Base-by-base conservation (phyloP, 2,113 vertebrate genomes). In the Microtus pennsylvanicus region DNA sequence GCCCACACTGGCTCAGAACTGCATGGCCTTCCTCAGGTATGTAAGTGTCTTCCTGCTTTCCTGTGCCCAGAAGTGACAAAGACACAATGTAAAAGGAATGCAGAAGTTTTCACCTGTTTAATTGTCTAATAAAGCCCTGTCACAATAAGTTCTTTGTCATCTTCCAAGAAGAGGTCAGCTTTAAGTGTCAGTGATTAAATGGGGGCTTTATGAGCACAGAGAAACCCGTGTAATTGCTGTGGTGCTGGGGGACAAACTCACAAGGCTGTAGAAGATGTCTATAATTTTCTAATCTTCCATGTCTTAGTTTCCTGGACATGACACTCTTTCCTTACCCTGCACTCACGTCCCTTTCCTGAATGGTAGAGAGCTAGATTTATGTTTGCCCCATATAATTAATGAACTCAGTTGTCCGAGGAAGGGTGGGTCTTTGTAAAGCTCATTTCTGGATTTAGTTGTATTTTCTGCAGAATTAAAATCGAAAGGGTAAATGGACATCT, bases 31-130 rank as follows among this genome's bases (percentile, higher is more conserved):
- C 55, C 91, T 96, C 97, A 98, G 95, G 91, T 97, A 98, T 97
- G 97, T 93, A 96, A 97, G 97, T 94, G 98, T 90, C 97, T 98
- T 95, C 76, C 87, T 65, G 97, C 95, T 98, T 98, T 98, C 97
- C 97, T 97, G 81, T 98, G 98, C 97, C 96, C 97, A 98, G 96
- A 98, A 98, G 96, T 97, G 91, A 90, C 94, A 94, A 98, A 98
- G 97, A 98, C 97, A 97, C 98, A 98, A 98, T 69, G 58, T 97
- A 97, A 98, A 98, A 98, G 96, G 98, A 98, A 99, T 98, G 98
- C 97, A 98, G 97, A 98, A 98, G 97, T 98, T 98, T 98, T 98
- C 98, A 98, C 98, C 98, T 99, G 98, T 97, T 98, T 97, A 98
- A 98, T 98, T 97, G 96, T 98, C 97, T 98, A 98, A 98, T 95